Base-by-base conservation (phyloP, 1,140 invertebrate species). In the Danaus plexippus region DNA sequence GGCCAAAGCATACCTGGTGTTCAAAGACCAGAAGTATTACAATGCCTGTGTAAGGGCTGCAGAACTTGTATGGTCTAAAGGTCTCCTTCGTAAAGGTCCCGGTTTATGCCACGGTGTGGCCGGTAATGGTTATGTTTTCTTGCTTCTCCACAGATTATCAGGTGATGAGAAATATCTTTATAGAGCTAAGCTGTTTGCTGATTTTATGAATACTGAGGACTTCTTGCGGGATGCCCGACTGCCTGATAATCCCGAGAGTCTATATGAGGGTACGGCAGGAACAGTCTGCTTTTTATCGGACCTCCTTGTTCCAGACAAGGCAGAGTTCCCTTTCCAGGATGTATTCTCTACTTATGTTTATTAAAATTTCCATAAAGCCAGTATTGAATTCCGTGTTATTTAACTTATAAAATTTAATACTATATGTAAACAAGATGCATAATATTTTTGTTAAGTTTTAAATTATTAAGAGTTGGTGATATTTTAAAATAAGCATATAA, bases 241-340 rank as follows among this genome's bases (percentile, higher is more conserved):
- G 2, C 96, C 96, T 1, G 96, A 97, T 83, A 89, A 88, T 67
- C 95, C 95, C 0, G 93, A 91, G 64, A 95, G 93, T 72, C 88
- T 97, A 43, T 97, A 92, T 81, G 95, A 97, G 86, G 96, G 96
- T 4, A 88, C 92, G 49, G 94, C 95, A 47, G 96, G 96, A 7
- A 94, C 95, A 13, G 91, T 93, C 10, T 97, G 95, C 68, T 97
- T 90, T 73, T 80, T 97, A 41, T 87, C 89, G 9, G 96, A 97
- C 88, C 76, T 97, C 0, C 73, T 93, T 1, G 80, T 91, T 47
- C 95, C 95, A 9, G 83, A 92, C 15, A 88, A 91, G 64, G 93
- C 95, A 11, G 88, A 90, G 66, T 97, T 97, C 86, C 96, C 96
- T 9, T 94, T 97, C 74, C 93, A 94, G 84, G 92, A 96, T 88